A percentile compares a stretch with the other conserved stretches of the same genome.
Evolutionary conservation across 2,113 vertebrate genomes (phyloP).

Genomic region (Tonatia bakeri): DNA sequence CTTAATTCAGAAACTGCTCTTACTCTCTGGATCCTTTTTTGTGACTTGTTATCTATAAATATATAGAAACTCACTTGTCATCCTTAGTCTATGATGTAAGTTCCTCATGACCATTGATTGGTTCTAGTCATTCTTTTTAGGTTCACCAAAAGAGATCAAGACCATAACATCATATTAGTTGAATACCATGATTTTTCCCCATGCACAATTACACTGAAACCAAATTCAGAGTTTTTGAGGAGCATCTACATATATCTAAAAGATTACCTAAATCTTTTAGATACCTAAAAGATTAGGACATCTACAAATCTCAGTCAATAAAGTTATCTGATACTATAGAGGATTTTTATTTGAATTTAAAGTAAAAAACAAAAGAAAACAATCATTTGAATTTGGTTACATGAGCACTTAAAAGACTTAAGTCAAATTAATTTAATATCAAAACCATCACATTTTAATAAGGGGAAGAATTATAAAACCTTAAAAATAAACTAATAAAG

Average conservation of each 20-base stretch:
- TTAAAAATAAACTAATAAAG: neutral
- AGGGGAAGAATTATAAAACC: neutral
- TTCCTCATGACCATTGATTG: neutral
- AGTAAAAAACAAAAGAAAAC: neutral
- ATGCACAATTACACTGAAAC: neutral
- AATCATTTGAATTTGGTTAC: neutral
- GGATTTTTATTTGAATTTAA: slow-evolving; percentile 1
- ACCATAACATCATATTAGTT: neutral
- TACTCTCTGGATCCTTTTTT: neutral
- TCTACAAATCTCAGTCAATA: neutral
- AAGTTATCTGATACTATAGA: neutral
- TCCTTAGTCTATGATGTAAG: neutral
- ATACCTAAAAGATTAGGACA: neutral
- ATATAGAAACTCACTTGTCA: neutral
- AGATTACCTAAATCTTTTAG: too few relatives aligned
- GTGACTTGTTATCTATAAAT: neutral
- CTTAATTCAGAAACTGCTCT: neutral
- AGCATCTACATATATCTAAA: neutral
- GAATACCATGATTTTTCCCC: neutral
- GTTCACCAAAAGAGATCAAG: neutral
- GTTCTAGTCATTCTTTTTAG: neutral
- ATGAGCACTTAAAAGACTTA: neutral
- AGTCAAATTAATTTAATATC: neutral
- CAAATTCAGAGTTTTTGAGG: neutral
- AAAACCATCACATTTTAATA: neutral